A percentile compares a stretch with the other conserved stretches of the same genome.
These are phyloP conservation scores for Pterobdella sp. DNA, from an alignment of 2,888 invertebrate species.

Conservation along the genomic window DNA sequence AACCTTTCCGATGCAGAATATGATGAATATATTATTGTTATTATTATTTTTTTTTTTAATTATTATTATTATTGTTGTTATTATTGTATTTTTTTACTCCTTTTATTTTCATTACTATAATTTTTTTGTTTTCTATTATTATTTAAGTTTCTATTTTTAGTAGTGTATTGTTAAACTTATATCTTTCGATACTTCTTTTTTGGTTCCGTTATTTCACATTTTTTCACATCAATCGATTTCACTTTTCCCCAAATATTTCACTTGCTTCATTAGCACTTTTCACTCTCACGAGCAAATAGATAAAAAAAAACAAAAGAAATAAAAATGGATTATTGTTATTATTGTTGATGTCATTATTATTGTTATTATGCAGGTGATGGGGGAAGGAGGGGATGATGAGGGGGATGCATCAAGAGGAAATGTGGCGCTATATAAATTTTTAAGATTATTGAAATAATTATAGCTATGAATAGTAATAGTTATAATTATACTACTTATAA, in stretches of 20 bases:
- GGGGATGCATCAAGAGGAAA: constrained; percentile 27
- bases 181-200: neutral
- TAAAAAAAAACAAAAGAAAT: neutral
- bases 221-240: neutral
- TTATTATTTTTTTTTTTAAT: neutral
- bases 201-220: neutral
- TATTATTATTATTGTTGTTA: neutral
- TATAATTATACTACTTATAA: too few species aligned
- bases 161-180: neutral
- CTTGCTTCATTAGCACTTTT: neutral
- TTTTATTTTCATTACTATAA: neutral
- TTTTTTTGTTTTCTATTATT: too few species aligned
- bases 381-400: constrained; percentile 32
- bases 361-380: constrained; percentile 27
- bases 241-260: neutral
- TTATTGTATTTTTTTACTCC: neutral
- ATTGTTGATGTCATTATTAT: neutral
- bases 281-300: neutral
- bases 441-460: too few species aligned
- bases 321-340: neutral
- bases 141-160: neutral
- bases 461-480: too few species aligned
- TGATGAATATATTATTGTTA: constrained; percentile 36
- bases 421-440: neutral
- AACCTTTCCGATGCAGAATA: constrained; percentile 36